Evolutionary conservation across 2,888 invertebrate species (phyloP).

Genomic region (Callimorpha dominula): DNA sequence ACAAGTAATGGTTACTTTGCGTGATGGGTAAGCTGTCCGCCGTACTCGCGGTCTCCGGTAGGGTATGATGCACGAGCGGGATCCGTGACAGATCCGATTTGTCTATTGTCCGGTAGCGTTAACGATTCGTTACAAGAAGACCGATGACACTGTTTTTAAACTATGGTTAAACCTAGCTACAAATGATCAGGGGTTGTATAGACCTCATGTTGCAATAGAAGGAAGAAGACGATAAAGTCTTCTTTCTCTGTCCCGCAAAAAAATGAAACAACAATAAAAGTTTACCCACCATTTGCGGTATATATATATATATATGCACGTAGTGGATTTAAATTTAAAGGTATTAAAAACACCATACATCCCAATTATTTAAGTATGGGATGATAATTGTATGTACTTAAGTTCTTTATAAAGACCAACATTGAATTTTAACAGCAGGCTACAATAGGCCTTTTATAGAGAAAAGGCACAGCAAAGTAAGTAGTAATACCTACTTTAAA

Average conservation of each 20-base stretch:
- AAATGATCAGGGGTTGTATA: not conserved
- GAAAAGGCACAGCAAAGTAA: too few relatives aligned
- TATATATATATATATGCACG: not conserved
- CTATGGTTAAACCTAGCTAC: conserved; percentile 34
- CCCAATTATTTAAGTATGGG: too few relatives aligned
- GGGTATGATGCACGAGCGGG: conserved; percentile 53
- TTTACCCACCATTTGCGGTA: not conserved
- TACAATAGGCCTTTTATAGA: too few relatives aligned
- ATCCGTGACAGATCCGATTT: conserved; percentile 75
- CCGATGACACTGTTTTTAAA: conserved; percentile 36
- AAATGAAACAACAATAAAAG: not conserved
- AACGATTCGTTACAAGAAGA: conserved; percentile 69
- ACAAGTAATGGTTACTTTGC: not conserved
- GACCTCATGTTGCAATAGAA: not conserved
- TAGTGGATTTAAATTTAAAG: not conserved
- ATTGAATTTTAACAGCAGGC: too few relatives aligned
- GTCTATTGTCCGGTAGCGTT: conserved; percentile 70
- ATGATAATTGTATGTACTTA: too few relatives aligned
- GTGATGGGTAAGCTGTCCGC: not conserved
- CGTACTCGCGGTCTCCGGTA: not conserved
- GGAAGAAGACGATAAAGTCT: not conserved
- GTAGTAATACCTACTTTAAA: too few relatives aligned
- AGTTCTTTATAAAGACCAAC: too few relatives aligned
- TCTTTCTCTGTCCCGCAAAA: not conserved
- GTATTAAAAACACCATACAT: too few relatives aligned